Conservation (phyloP, 2,113 vertebrate genomes). For the Narcine bancroftii region DNA sequence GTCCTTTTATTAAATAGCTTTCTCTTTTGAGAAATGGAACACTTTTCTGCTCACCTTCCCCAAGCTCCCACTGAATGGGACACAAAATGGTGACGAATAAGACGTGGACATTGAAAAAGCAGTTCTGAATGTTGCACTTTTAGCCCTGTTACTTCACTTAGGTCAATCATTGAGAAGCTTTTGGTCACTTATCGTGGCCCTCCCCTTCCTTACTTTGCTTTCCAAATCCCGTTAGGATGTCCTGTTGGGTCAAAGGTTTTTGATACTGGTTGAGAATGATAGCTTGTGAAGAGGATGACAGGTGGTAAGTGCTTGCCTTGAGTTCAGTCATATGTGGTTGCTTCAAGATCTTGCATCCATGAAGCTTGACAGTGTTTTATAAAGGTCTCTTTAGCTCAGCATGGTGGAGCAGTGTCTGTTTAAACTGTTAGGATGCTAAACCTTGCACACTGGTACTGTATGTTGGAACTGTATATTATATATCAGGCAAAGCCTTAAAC, state of each 20-base stretch:
- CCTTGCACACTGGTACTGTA: slow-evolving; percentile 4
- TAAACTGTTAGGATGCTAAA: not conserved
- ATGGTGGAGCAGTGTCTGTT: not conserved
- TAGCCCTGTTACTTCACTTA: not conserved
- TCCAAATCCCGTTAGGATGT: not conserved
- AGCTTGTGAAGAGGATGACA: not conserved
- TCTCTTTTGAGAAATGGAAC: not conserved
- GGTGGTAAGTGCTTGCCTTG: not conserved
- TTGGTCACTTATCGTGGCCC: not conserved
- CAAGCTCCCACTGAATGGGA: not conserved
- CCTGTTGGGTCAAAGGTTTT: not conserved
- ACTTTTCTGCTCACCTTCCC: not conserved
- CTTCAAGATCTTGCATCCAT: not conserved
- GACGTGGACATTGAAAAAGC: not conserved
- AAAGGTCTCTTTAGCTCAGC: not conserved
- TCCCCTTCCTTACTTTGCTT: not conserved
- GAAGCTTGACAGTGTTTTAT: not conserved
- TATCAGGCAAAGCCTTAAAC: not conserved
- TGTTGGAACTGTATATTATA: slow-evolving; percentile 13
- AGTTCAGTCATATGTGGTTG: not conserved
- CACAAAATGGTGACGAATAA: not conserved
- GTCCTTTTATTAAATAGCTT: no score
- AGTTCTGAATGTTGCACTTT: not conserved
- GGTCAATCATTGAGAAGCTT: not conserved
- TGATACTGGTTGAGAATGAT: not conserved